phyloP scores from a whole-genome alignment of 1,140 invertebrate species.

The Radopholus similis region DNA sequence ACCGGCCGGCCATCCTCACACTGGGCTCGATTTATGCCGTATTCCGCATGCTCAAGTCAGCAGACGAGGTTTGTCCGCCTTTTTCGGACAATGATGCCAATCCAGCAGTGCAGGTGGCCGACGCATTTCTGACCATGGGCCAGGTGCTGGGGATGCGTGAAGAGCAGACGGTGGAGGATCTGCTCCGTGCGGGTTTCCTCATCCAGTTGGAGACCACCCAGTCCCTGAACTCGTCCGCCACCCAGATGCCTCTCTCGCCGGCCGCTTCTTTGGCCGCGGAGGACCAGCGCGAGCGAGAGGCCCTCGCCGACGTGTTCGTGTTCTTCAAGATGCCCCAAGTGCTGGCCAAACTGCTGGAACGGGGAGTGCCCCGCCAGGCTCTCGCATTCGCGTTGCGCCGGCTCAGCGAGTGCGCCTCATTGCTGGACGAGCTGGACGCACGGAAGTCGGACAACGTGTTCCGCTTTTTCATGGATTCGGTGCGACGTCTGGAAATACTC shows the following conservation, averaged over 20 bases:
- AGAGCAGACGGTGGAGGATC: conserved; percentile 26
- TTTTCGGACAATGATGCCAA: conserved; percentile 1
- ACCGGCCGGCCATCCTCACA: conserved; percentile 37
- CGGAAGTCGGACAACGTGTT: conserved; percentile 27
- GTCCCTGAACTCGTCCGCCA: background rate
- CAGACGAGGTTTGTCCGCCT: conserved; percentile 21
- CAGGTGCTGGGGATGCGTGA: conserved; percentile 15
- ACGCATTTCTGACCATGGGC: conserved; percentile 24
- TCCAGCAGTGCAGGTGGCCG: conserved; percentile 7
- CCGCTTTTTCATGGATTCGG: conserved; percentile 18
- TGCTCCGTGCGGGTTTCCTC: conserved; percentile 31
- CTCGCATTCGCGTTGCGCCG: conserved; percentile 15
- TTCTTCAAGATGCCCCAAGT: conserved; percentile 30
- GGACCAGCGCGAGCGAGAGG: conserved; percentile 29
- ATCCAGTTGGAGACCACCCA: conserved; percentile 10
- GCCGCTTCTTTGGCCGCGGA: conserved; percentile 3
- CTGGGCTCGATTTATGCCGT: conserved; percentile 35
- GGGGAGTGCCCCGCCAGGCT: conserved; percentile 8
- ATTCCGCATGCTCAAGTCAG: conserved; percentile 39
- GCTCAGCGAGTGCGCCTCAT: conserved; percentile 18
- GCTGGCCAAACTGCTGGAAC: conserved; percentile 15
- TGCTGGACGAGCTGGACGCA: conserved; percentile 25
- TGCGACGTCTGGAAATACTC: conserved; percentile 3
- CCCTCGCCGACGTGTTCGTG: conserved; percentile 29
- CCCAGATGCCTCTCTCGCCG: background rate